Evolutionary conservation across 2,113 vertebrate genomes (phyloP).

Genomic region (Crotalus tigris): DNA sequence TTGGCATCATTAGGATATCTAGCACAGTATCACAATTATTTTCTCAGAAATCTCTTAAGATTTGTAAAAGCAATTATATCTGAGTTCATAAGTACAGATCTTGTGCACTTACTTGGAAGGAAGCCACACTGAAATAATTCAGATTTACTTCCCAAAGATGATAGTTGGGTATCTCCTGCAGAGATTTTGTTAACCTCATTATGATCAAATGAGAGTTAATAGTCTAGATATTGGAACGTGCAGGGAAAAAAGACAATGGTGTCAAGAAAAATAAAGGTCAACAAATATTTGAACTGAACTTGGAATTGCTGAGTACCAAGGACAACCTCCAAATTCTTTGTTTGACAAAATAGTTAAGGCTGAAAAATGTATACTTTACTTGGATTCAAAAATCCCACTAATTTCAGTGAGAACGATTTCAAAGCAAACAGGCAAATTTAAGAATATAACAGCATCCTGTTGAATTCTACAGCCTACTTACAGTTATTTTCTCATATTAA

Average conservation of each 20-base stretch:
- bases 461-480: neutral
- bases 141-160: neutral
- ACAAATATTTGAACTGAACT: neutral
- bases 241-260: neutral
- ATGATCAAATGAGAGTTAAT: conserved; percentile 30
- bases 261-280: neutral
- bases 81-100: neutral
- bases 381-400: neutral
- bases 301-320: neutral
- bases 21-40: neutral
- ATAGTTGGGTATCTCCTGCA: neutral
- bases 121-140: neutral
- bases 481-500: neutral
- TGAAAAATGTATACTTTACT: neutral
- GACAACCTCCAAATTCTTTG: neutral
- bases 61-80: neutral
- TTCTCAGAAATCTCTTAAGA: neutral
- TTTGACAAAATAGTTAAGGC: neutral
- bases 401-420: neutral
- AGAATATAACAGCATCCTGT: neutral
- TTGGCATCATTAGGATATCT: neutral
- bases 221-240: neutral
- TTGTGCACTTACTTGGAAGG: neutral
- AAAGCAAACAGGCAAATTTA: neutral
- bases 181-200: neutral